Evolutionary conservation across 1,140 invertebrate species (phyloP).

Genomic region (Ruditapes philippinarum): DNA sequence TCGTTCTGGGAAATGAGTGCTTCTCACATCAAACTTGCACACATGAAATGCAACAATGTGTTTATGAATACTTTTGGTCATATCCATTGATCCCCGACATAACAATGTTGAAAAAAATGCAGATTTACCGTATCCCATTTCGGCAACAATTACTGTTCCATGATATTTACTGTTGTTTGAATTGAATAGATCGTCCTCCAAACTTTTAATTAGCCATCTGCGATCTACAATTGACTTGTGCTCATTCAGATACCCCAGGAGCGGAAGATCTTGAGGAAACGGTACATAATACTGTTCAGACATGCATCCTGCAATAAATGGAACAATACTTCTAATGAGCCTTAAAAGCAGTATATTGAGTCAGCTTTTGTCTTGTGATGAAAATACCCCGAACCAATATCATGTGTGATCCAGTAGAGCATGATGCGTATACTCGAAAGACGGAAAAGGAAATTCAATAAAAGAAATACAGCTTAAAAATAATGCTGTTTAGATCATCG

Average conservation of each 20-base stretch:
- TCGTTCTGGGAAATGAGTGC: background rate
- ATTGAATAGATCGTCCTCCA: background rate
- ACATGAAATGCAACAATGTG: conserved; percentile 56
- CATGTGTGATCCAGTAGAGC: too few species aligned
- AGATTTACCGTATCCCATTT: conserved; percentile 49
- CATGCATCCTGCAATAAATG: conserved; percentile 25
- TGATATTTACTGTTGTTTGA: background rate
- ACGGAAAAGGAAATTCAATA: too few species aligned
- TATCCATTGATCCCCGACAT: background rate
- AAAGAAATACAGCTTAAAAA: too few species aligned
- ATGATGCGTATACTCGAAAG: too few species aligned
- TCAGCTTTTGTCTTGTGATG: too few species aligned
- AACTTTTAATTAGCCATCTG: background rate
- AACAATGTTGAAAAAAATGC: conserved; percentile 24
- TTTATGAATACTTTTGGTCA: background rate
- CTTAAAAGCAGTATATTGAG: too few species aligned
- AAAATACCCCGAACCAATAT: too few species aligned
- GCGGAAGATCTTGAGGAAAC: conserved; percentile 27
- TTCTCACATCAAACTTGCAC: conserved; percentile 49
- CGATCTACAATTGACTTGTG: background rate
- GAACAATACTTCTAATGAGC: too few species aligned
- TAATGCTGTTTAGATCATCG: too few species aligned
- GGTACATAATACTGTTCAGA: conserved; percentile 16
- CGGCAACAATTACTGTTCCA: conserved; percentile 2
- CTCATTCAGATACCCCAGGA: background rate